A percentile compares a stretch with the other conserved stretches of the same genome.
Evolutionary conservation across 2,113 vertebrate genomes (phyloP).

Genomic region (Gymnobelideus leadbeateri): DNA sequence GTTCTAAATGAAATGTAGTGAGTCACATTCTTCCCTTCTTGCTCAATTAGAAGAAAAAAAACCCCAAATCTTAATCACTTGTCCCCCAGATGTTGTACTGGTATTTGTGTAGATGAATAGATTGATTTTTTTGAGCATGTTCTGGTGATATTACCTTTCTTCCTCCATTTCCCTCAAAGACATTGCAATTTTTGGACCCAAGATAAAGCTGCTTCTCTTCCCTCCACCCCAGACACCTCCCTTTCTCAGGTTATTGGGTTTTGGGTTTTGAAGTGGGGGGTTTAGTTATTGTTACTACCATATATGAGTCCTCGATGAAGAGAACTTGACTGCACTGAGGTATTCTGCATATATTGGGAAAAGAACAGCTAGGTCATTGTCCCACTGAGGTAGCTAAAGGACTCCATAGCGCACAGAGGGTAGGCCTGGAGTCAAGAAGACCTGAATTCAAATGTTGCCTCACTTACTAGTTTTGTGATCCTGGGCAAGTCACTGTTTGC

Average conservation of each 20-base stretch:
- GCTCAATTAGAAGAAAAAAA: conserved; percentile 58
- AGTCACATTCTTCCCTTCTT: conserved; percentile 79
- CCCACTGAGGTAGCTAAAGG: background rate
- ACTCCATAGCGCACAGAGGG: background rate
- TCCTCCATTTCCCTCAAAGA: background rate
- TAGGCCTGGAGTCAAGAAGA: background rate
- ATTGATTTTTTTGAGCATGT: background rate
- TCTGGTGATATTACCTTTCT: background rate
- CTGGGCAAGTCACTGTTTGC: background rate
- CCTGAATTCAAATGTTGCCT: background rate
- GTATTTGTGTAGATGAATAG: background rate
- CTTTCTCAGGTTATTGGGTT: background rate
- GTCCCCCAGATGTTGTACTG: background rate
- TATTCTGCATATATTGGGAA: background rate
- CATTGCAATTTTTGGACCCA: background rate
- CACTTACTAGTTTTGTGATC: background rate
- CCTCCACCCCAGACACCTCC: background rate
- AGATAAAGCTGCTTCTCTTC: background rate
- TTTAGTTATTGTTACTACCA: background rate
- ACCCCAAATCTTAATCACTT: conserved; percentile 61
- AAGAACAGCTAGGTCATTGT: background rate
- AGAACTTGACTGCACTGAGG: background rate
- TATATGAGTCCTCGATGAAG: background rate
- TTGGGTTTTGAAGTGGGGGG: background rate
- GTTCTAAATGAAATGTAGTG: conserved; percentile 75